Percentiles rank a stretch among this genome's conserved stretches.
Conservation (phyloP, 2,888 invertebrate genomes). For the Metalampra italica region DNA sequence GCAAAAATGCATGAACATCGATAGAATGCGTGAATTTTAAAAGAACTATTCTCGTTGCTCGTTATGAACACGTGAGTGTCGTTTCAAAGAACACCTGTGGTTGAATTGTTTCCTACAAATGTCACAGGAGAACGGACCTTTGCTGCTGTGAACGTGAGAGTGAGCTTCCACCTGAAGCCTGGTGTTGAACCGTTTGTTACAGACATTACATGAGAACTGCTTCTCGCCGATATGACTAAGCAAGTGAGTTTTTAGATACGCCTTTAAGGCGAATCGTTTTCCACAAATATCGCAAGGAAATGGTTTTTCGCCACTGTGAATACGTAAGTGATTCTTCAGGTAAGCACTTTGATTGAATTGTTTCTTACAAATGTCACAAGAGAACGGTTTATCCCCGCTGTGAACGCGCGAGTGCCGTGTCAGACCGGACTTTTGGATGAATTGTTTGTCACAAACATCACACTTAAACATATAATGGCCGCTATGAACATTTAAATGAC, state of each 20-base stretch:
- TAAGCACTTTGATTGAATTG: slow-evolving; percentile 12
- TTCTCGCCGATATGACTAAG: slow-evolving; percentile 16
- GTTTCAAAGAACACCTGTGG: no score
- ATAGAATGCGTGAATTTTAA: no score
- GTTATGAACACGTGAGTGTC: no score
- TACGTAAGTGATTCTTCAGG: slow-evolving; percentile 14
- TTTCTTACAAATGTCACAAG: slow-evolving; percentile 13
- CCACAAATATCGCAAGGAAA: slow-evolving; percentile 15
- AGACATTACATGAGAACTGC: slow-evolving; percentile 14
- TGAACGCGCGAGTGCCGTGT: not conserved
- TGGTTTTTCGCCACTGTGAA: slow-evolving; percentile 14
- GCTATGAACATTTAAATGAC: not conserved
- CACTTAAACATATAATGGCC: not conserved
- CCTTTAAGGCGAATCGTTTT: slow-evolving; percentile 12
- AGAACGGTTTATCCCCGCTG: not conserved
- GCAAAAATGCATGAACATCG: no score
- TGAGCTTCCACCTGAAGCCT: no score
- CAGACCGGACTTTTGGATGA: not conserved
- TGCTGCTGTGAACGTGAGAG: no score
- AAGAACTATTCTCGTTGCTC: no score
- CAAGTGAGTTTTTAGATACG: slow-evolving; percentile 11
- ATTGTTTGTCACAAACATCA: not conserved
- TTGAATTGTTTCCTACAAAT: no score
- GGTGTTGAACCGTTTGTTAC: slow-evolving; percentile 11
- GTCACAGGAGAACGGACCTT: no score